Base-by-base conservation (phyloP, 2,797 vertebrate genomes). In the Danio aesculapii region DNA sequence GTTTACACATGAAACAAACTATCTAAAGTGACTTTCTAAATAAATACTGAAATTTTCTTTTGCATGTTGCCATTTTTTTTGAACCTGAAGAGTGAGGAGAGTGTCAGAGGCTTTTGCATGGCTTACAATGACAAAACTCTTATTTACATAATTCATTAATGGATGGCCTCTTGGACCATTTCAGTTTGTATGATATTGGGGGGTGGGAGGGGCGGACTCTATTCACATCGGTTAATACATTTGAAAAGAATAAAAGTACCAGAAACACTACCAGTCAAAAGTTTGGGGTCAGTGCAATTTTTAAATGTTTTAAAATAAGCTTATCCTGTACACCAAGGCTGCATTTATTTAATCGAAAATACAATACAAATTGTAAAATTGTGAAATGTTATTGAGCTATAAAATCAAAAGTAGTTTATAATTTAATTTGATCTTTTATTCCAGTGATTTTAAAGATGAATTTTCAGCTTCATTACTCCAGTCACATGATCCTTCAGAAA, bases 21-120 rank as follows among this genome's bases (percentile, higher is more conserved):
- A 44, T 62, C 43, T 52, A 62, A 53, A 71, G 46, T 70, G 14
- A 68, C 16, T 70, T 47, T 59, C 13, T 69, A 75, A 30, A 11
- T 64, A 75, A 63, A 39, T 53, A n/a, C 7, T 46, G 47, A 57
- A 14, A 3, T 17, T 41, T 50, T 61, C 43, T 55, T 89, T 87
- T 85, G 81, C 79, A 78, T 87, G 49, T 82, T 59, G 62, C 19
- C 19, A 73, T 86, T 70, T 75, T 70, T 75, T 70, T 75, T 68
- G 76, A 76, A 82, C 75, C 69, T 53, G 83, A 68, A 59, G n/a
- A 52, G 47, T 55, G 75, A 41, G 17, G 67, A 63, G 86, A 75
- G 68, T 72, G 77, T 83, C 55, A 62, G 75, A 76, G 71, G 75
- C 43, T 74, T 90, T 91, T 90, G 89, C 86, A 90, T 91, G 74